Base-by-base conservation (phyloP, 1,140 invertebrate genomes). In the Parapsyche elsis region DNA sequence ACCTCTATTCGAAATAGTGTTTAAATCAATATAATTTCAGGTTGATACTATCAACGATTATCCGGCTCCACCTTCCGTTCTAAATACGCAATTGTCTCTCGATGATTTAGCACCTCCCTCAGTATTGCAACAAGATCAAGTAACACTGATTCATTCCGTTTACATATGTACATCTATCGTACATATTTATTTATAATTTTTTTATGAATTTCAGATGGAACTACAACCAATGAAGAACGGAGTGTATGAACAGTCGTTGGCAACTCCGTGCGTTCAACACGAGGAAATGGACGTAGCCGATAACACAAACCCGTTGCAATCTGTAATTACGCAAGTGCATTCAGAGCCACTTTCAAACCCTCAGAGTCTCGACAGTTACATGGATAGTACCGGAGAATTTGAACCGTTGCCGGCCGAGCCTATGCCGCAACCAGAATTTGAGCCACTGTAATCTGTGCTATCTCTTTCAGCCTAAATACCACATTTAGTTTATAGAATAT, bases 81-180 rank as follows among this genome's bases (percentile, higher is more conserved):
- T 89, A 75, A 88, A 88, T 85, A 88, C 88, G 26, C 88, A 89
- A 81, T 84, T 89, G 53, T 88, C 88, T 9, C 84, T 89, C 5
- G 88, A 89, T 67, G 88, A 89, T 83, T 83, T 88, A 0, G 88
- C 88, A 1, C 88, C 88, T 26, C 88, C 88, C 5, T 89, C 88
- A 5, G 86, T 89, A 12, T 80, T 89, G 80, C 88, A 88, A 80
- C 49, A 84, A 9, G 87, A 89, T 83, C 87, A 88, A 86, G 87
- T 88, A 84, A n/a, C n/a, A n/a, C n/a, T n/a, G n/a, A n/a, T 76
- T 16, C 2, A n/a, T 14, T 38, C 7, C 24, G n/a, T 44, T 44
- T 9, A 9, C 44, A n/a, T 44, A n/a, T n/a, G n/a, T n/a, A n/a
- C n/a, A n/a, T n/a, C n/a, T n/a, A n/a, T n/a, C n/a, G n/a, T n/a